These are phyloP conservation scores for Holacanthus passer DNA, from an alignment of 2,113 vertebrate species.

Conservation along the genomic window DNA sequence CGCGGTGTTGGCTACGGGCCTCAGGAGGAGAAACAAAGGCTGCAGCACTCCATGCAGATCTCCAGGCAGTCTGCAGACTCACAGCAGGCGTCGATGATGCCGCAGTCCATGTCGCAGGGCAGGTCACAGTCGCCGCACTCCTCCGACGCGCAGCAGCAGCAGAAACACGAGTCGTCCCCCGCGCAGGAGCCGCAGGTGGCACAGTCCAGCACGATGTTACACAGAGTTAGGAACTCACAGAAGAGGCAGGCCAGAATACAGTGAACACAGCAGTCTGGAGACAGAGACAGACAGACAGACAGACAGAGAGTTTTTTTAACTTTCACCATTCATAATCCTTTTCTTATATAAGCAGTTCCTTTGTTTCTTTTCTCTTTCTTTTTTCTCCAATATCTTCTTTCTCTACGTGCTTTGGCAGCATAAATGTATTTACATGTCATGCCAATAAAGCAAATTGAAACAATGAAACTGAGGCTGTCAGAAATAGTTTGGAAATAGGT, in stretches of 20 bases:
- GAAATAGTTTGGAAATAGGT: not conserved
- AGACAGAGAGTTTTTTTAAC: not conserved
- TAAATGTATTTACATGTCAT: not conserved
- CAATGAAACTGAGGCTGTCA: not conserved
- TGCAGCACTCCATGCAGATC: constrained; percentile 99
- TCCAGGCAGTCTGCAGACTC: constrained; percentile 99
- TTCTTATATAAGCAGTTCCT: not conserved
- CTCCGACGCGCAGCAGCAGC: constrained; percentile 94
- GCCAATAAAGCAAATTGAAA: not conserved
- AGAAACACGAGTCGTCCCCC: constrained; percentile 94
- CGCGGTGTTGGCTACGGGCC: constrained; percentile 26
- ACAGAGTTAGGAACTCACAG: constrained; percentile 98
- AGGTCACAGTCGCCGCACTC: constrained; percentile 96
- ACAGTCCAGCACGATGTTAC: constrained; percentile 97
- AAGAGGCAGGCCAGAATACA: constrained; percentile 99
- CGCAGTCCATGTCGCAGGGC: constrained; percentile 99
- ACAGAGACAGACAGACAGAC: constrained; percentile 1
- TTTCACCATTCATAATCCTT: not conserved
- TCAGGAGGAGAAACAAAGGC: constrained; percentile 99
- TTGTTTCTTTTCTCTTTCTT: not conserved
- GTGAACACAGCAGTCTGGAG: constrained; percentile 96
- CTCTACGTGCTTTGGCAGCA: not conserved
- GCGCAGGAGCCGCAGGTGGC: constrained; percentile 96
- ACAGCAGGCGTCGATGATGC: constrained; percentile 98
- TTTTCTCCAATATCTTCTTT: not conserved